Evolutionary conservation across 92 coral and sea anemone species (phyloP).

Genomic region (Parazoanthus darwini): DNA sequence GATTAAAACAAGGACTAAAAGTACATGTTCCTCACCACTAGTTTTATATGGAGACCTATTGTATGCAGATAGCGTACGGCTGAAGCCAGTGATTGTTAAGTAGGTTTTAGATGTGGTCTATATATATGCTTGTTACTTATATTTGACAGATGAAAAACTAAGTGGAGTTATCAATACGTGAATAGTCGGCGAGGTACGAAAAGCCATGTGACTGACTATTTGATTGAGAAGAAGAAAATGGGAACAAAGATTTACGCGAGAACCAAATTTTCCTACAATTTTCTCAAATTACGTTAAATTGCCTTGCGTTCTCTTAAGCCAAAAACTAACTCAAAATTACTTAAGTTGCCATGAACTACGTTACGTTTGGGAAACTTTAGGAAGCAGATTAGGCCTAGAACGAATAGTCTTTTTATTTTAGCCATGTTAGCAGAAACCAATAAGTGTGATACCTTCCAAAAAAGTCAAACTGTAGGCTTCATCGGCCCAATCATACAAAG

Average conservation of each 20-base stretch:
- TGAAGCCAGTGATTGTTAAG: background rate
- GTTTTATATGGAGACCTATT: background rate
- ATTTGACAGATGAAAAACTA: background rate
- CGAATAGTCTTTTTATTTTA: background rate
- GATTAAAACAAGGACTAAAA: background rate
- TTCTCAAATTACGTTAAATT: background rate
- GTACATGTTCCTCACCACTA: background rate
- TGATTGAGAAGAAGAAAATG: conserved; percentile 9
- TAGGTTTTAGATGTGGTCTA: background rate
- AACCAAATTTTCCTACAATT: background rate
- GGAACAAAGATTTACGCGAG: background rate
- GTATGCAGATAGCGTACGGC: conserved; percentile 8
- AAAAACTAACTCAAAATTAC: background rate
- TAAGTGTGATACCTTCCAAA: background rate
- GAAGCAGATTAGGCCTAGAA: conserved; percentile 1
- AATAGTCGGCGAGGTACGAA: conserved; percentile 9
- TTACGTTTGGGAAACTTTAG: background rate
- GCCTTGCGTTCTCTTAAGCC: conserved; percentile 2
- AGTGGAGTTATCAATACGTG: background rate
- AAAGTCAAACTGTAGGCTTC: background rate
- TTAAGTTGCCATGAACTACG: background rate
- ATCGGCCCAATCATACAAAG: background rate
- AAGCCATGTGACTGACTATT: background rate
- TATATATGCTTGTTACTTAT: background rate
- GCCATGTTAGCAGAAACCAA: background rate